Base-by-base conservation (phyloP, 2,888 invertebrate species). In the Acronicta psi region DNA sequence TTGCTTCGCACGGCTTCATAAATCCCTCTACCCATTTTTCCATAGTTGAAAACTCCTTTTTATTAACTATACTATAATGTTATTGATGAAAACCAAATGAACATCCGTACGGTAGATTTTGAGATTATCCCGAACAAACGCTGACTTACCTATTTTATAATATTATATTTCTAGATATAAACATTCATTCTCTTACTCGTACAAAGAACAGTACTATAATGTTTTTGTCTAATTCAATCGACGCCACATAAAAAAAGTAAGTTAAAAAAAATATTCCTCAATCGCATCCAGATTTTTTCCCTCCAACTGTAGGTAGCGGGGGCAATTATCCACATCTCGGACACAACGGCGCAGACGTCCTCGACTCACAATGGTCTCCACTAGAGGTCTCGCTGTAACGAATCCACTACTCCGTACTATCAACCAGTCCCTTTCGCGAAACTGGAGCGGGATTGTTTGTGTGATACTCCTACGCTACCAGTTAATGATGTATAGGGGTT, bases 261-360 rank as follows among this genome's bases (percentile, higher is more conserved):
- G n/a, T 1, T 18, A 29, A 51, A 52, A 50, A 62, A 65, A 50
- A 23, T 66, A n/a, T n/a, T n/a, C n/a, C 60, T 62, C 64, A 71
- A 82, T 83, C 81, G 75, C 73, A 79, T 80, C 80, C 69, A 80
- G 80, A 75, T 80, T 81, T 81, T 82, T 79, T 63, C 60, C 53
- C 53, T 56, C 55, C 75, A 66, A 79, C 77, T 79, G 84, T 77
- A 75, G 75, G 63, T 81, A 81, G 85, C 84, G 80, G 88, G 87
- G 92, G 93, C 93, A 93, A 94, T 94, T 94, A 93, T 88, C 89
- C 87, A 87, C 88, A 90, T 90, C 92, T 92, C 90, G 93, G 93
- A 93, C 93, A 92, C 91, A 91, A 92, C 91, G 84, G 89, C 87
- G 88, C 89, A 90, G 90, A 90, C 91, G 91, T 89, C 83, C 91